phyloP scores from a whole-genome alignment of 2,797 vertebrate species.

The Danio jaintianensis region DNA sequence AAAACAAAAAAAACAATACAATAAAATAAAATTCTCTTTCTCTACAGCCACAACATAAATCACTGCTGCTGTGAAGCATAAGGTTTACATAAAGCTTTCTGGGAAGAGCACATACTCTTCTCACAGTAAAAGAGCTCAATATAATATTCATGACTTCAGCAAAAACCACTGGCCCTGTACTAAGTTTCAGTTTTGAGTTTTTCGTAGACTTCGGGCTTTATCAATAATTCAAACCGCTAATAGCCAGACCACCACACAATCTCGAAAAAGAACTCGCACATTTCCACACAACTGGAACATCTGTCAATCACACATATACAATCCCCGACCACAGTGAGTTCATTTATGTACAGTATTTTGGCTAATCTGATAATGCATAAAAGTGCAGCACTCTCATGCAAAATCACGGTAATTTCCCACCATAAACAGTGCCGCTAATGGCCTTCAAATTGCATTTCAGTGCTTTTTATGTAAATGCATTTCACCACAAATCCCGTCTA shows the following conservation, averaged over 20 bases:
- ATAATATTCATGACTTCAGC: conserved; percentile 27
- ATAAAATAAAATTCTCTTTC: conserved; percentile 43
- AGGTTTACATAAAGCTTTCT: conserved; percentile 31
- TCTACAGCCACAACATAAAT: conserved; percentile 50
- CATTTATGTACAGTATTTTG: background rate
- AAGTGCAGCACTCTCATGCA: background rate
- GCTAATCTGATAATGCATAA: conserved; percentile 11
- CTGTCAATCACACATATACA: background rate
- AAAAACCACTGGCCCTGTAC: conserved; percentile 4
- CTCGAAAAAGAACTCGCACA: background rate
- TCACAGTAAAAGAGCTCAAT: conserved; percentile 4
- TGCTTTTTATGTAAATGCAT: conserved; percentile 7
- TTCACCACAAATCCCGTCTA: background rate
- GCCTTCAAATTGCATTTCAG: conserved; percentile 3
- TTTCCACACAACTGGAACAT: background rate
- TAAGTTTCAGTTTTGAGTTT: conserved; percentile 13
- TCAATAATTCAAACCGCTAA: conserved; percentile 27
- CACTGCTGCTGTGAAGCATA: conserved; percentile 23
- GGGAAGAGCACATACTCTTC: conserved; percentile 40
- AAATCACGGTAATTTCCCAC: background rate
- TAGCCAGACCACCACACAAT: background rate
- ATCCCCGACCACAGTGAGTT: background rate
- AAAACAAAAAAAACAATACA: too few relatives aligned
- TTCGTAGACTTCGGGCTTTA: conserved; percentile 34
- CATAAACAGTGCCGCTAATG: background rate